phyloP scores from a whole-genome alignment of 2,888 invertebrate species.

The Himalopsyche anomala region DNA sequence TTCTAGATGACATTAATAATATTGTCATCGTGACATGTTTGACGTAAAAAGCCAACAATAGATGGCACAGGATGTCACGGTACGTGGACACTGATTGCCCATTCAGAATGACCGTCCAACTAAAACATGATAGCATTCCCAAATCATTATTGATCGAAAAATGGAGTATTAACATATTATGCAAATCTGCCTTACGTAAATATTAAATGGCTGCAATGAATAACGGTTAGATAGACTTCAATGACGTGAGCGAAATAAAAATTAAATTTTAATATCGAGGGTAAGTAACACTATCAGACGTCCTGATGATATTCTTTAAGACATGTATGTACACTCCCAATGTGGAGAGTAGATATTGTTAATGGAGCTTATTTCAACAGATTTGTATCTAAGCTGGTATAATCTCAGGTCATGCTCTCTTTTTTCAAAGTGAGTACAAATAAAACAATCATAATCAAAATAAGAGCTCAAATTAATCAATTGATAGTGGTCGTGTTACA shows the following conservation, averaged over 20 bases:
- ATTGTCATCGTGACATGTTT: conserved; percentile 11
- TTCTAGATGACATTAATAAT: conserved; percentile 38
- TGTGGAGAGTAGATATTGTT: too few species aligned
- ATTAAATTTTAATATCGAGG: too few species aligned
- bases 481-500: too few species aligned
- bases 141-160: conserved; percentile 27
- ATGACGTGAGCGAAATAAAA: conserved; percentile 11
- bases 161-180: conserved; percentile 42
- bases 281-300: too few species aligned
- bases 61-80: conserved; percentile 59
- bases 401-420: too few species aligned
- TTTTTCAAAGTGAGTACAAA: too few species aligned
- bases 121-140: conserved; percentile 45
- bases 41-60: conserved; percentile 52
- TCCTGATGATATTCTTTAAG: too few species aligned
- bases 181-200: not conserved
- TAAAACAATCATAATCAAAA: too few species aligned
- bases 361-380: too few species aligned
- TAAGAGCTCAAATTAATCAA: too few species aligned
- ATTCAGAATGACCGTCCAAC: conserved; percentile 54
- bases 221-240: not conserved
- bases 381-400: too few species aligned
- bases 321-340: too few species aligned
- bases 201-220: not conserved
- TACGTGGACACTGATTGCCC: conserved; percentile 48